Conservation (phyloP, 2,113 vertebrate species). For the Bos taurus region DNA sequence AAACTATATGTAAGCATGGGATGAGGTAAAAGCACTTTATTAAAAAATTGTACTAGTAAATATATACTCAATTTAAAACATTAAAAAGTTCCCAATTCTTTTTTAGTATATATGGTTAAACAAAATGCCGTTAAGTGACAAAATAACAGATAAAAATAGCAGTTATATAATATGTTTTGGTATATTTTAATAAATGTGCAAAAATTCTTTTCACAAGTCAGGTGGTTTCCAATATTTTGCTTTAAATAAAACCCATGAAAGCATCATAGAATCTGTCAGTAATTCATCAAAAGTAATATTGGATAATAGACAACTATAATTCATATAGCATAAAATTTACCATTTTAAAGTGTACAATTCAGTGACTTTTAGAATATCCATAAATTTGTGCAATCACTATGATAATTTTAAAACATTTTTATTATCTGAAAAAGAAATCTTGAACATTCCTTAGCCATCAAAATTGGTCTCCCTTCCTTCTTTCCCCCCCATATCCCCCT, state of each 20-base stretch:
- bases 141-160: background rate
- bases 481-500: background rate
- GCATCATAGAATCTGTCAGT: background rate
- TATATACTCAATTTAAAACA: background rate
- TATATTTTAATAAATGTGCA: background rate
- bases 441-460: background rate
- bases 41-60: background rate
- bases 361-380: background rate
- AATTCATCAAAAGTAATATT: background rate
- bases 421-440: background rate
- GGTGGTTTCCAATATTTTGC: background rate
- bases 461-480: background rate
- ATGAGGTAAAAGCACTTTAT: background rate
- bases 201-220: background rate
- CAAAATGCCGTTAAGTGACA: background rate
- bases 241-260: constrained; percentile 2
- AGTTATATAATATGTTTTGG: background rate
- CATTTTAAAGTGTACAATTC: background rate
- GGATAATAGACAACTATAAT: background rate
- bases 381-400: background rate
- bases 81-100: background rate
- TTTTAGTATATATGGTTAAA: background rate
- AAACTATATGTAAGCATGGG: background rate
- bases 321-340: background rate
- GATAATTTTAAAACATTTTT: background rate